phyloP scores from a whole-genome alignment of 1,140 invertebrate genomes.

The Diachasma alloeum region DNA sequence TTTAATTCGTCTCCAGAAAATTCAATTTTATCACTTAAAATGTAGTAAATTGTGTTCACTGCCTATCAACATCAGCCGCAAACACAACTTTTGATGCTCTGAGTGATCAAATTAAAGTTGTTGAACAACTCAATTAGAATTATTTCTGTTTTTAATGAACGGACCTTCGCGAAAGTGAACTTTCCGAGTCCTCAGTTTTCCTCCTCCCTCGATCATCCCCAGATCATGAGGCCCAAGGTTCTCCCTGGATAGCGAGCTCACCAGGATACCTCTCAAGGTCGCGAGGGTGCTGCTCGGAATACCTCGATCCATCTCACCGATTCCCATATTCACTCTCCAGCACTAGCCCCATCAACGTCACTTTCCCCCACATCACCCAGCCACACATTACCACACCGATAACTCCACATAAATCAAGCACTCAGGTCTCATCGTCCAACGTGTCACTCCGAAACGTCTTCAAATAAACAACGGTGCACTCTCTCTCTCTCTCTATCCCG shows the following conservation, averaged over 20 bases:
- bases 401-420: not conserved
- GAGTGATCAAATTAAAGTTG: too few species aligned
- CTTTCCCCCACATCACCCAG: not conserved
- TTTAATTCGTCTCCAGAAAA: not conserved
- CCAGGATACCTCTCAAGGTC: constrained; percentile 69
- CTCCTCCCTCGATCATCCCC: constrained; percentile 47
- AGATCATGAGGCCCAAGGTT: constrained; percentile 67
- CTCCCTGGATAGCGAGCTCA: constrained; percentile 69
- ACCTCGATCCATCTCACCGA: constrained; percentile 60
- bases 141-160: constrained; percentile 37
- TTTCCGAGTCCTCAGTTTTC: constrained; percentile 48
- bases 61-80: too few species aligned
- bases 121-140: constrained; percentile 4
- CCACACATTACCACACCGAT: not conserved
- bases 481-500: too few species aligned
- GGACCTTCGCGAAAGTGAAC: constrained; percentile 53
- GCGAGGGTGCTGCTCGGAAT: constrained; percentile 67
- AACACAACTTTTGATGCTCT: too few species aligned
- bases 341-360: not conserved
- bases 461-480: not conserved
- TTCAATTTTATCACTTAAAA: not conserved
- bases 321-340: constrained; percentile 51
- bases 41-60: not conserved
- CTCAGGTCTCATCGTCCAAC: not conserved
- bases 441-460: not conserved